Evolutionary conservation across 2,888 invertebrate genomes (phyloP).

Genomic region (Blomia tropicalis): DNA sequence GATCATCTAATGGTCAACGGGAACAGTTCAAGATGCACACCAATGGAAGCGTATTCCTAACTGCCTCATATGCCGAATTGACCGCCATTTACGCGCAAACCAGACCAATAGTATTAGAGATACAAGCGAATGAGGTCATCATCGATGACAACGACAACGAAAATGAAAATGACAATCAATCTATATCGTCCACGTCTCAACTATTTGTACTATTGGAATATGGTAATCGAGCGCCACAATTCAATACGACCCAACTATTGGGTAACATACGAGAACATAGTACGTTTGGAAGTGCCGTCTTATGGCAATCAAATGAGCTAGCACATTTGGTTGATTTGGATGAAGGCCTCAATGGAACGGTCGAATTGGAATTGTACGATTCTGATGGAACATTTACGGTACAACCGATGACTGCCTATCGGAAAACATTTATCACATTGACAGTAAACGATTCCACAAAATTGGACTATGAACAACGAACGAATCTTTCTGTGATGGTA

Average conservation of each 20-base stretch:
- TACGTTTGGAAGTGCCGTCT: constrained; percentile 26
- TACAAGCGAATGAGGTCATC: constrained; percentile 16
- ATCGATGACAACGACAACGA: constrained; percentile 21
- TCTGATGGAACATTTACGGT: constrained; percentile 28
- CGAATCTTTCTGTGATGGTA: constrained; percentile 27
- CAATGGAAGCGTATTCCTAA: background rate
- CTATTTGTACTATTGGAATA: constrained; percentile 27
- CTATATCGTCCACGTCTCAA: constrained; percentile 23
- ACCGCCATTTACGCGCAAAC: background rate
- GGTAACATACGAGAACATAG: constrained; percentile 29
- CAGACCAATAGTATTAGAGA: background rate
- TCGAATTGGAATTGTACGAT: constrained; percentile 22
- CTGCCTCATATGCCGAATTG: background rate
- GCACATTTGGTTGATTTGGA: constrained; percentile 28
- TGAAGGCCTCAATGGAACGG: constrained; percentile 25
- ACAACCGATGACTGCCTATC: constrained; percentile 27
- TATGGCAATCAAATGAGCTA: constrained; percentile 24
- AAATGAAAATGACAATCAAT: background rate
- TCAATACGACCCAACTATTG: constrained; percentile 22
- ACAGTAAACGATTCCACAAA: constrained; percentile 27
- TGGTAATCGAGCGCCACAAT: constrained; percentile 28
- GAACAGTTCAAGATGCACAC: background rate
- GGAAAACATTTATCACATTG: constrained; percentile 28
- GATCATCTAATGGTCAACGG: background rate
- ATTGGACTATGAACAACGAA: constrained; percentile 27